Evolutionary conservation across 2,113 vertebrate genomes (phyloP), one percentile per base, ranked within the genome.

Genomic region (Brachypteracias leptosomus): DNA sequence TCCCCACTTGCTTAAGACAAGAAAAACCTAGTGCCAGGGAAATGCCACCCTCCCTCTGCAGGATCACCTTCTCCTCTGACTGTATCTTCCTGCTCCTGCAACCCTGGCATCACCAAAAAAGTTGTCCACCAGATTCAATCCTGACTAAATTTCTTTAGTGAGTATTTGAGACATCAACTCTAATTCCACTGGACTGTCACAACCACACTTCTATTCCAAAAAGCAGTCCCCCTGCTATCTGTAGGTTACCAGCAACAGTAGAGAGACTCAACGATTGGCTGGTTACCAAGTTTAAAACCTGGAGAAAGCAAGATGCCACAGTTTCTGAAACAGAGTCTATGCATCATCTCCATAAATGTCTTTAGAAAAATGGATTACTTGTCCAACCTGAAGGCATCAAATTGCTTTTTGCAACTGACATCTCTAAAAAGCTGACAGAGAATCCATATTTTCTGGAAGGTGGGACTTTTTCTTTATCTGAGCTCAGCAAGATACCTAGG

Each of bases 381-480:
- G 6, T 40, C 65, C 57, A 88, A 19, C 19, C 31, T 77, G 28
- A 76, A 74, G 51, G 10, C 28, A 74, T 70, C 15, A 31, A 29
- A 84, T 58, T 66, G 16, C 1, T 90, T 84, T 85, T 88, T 82
- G 52, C 59, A 72, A 46, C 29, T 58, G 19, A 91, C n/a, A 11
- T 91, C 40, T 71, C 36, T 38, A 70, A 81, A 16, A 65, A 74
- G 16, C 49, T 44, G 33, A 66, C 4, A 79, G 33, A 21, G 7
- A 73, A 66, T 86, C 10, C 1, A 8, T 33, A 57, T 71, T 79
- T 88, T 68, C 54, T 79, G n/a, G 38, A 52, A 94, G 33, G 5
- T n/a, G 11, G 11, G 16, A 0, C 0, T n/a, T 42, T 61, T 51
- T 8, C 11, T 73, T 16, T 73, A 0, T n/a, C 24, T 61, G 33